Percentiles rank a stretch among this genome's conserved stretches.
phyloP scores from a whole-genome alignment of 2,797 vertebrate genomes.

The Phylloscopus collybita region DNA sequence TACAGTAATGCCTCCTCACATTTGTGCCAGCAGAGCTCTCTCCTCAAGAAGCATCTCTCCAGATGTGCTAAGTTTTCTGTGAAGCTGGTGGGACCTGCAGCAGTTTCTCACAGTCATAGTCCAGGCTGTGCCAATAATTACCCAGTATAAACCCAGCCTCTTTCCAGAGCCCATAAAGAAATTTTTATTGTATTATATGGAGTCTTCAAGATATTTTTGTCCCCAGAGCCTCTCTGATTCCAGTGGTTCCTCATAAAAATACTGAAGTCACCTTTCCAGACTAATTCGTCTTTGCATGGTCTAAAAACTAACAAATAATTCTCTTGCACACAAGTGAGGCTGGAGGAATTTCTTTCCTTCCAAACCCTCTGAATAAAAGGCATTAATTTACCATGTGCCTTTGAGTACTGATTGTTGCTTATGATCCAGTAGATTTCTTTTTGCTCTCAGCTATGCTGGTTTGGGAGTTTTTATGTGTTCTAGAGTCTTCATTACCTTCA shows the following conservation, averaged over 20 bases:
- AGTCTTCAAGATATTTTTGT: not conserved
- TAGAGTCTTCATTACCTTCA: not conserved
- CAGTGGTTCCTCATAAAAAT: not conserved
- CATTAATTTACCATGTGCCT: not conserved
- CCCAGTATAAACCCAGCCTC: not conserved
- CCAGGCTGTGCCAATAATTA: not conserved
- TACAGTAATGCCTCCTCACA: not conserved
- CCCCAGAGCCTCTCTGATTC: not conserved
- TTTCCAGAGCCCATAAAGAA: not conserved
- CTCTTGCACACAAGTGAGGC: not conserved
- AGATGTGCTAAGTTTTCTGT: not conserved
- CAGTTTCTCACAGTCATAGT: not conserved
- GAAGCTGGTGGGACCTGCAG: not conserved
- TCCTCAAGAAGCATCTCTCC: not conserved
- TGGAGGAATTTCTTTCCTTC: not conserved
- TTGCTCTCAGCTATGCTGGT: not conserved
- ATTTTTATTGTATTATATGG: not conserved
- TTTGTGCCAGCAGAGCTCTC: not conserved
- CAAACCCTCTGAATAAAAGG: not conserved
- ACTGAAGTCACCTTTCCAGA: not conserved
- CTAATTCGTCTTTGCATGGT: not conserved
- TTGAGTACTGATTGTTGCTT: not conserved
- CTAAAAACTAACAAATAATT: not conserved
- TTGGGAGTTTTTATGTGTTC: not conserved
- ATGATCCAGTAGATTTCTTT: not conserved